Evolutionary conservation across 1,140 invertebrate species (phyloP).

Genomic region (Heliconius melpomene): DNA sequence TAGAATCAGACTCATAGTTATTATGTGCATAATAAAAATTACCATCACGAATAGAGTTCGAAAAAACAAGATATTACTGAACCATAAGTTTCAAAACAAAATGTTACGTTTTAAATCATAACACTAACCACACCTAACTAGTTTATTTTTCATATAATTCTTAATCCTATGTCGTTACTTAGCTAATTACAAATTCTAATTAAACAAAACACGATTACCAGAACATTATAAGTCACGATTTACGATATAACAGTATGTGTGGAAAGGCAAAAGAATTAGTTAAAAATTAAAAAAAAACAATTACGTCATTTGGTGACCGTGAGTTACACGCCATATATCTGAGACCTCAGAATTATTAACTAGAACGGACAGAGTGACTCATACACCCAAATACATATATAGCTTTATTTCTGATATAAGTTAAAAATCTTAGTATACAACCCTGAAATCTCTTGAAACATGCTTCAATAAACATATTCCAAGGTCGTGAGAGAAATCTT

Average conservation of each 20-base stretch:
- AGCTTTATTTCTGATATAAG: not conserved
- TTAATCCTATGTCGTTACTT: not conserved
- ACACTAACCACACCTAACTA: not conserved
- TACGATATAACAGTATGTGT: not conserved
- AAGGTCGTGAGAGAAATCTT: slow-evolving; percentile 30
- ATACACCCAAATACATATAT: not conserved
- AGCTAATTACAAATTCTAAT: not conserved
- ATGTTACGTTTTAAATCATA: not conserved
- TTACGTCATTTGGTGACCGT: slow-evolving; percentile 4
- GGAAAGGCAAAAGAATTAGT: not conserved
- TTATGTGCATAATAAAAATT: too few species aligned
- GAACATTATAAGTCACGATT: not conserved
- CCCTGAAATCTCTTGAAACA: slow-evolving; percentile 19
- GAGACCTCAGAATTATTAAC: slow-evolving; percentile 1
- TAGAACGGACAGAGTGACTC: not conserved
- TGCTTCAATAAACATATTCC: slow-evolving; percentile 21
- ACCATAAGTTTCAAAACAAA: not conserved
- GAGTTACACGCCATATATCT: not conserved
- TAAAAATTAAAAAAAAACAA: not conserved
- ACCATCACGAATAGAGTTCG: not conserved
- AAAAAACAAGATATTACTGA: too few species aligned
- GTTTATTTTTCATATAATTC: not conserved
- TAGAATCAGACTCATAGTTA: not conserved
- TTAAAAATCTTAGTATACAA: not conserved
- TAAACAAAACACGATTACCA: not conserved